Evolutionary conservation across 2,888 invertebrate species (phyloP), one percentile per base, ranked within the genome.

Genomic region (Pseudeuparius sepicola): DNA sequence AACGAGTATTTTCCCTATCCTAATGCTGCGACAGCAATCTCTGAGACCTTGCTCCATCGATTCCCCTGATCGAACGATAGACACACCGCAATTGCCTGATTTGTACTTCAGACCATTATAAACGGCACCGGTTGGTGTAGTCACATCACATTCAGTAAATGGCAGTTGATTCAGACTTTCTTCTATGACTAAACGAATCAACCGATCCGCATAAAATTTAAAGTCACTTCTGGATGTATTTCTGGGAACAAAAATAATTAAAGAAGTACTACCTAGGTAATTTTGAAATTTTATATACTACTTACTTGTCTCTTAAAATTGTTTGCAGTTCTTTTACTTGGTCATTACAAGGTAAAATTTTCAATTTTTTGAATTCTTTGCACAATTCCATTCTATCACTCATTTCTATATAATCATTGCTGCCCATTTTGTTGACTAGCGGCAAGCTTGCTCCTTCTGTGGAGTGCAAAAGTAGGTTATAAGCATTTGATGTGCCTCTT

Each of bases 1-100:
- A 1, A 98, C 89, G 25, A 98, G 67, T 55, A 99, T 97, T 68
- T 98, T 98, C 16, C 98, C 97, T 46, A 99, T 97, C 37, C 97
- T 73, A 53, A 98, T 98, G 4, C 96, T 96, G 3, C 97, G 77
- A 61, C 98, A 98, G 61, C 98, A 99, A 60, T 98, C 97, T 23
- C 97, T 68, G 26, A 90, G 66, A 4, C 89, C 89, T 44, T 64
- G 64, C 42, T 64, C 64, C 64, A 64, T 64, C 7, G 63, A 58
- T 48, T 64, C 64, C 9, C 87, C 87, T 15, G 86, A 86, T 36
- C 87, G 71, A 26, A 98, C 93, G 54, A 98, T 93, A 39, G 94
- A 43, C 4, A 49, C 51, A 2, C 98, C 98, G 61, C 97, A 98
- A 63, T 98, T 98, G 13, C 97, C 97, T 17, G 93, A 90, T 35